Evolutionary conservation across 2,113 vertebrate species (phyloP).

Genomic region (Glaucidium brasilianum): DNA sequence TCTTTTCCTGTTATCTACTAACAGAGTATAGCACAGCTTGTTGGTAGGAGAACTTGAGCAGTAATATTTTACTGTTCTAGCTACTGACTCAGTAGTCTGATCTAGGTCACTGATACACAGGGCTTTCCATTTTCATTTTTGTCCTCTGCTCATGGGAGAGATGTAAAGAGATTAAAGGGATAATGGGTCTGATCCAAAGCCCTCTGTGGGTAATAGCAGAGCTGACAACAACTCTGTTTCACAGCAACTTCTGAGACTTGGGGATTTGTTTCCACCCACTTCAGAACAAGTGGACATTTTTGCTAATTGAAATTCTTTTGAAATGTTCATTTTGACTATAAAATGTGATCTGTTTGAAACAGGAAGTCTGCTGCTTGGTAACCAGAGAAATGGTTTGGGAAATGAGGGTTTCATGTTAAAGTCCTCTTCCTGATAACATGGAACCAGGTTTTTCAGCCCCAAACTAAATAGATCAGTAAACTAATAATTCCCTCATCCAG

Average conservation of each 20-base stretch:
- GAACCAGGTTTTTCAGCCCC: background rate
- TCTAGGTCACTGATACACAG: slow-evolving; percentile 26
- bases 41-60: background rate
- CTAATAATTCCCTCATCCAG: background rate
- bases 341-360: background rate
- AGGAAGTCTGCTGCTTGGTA: background rate
- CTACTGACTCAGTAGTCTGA: background rate
- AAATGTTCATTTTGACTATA: background rate
- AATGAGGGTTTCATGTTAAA: background rate
- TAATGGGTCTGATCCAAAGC: slow-evolving; percentile 32
- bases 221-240: slow-evolving; percentile 12
- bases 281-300: background rate
- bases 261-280: slow-evolving; percentile 39
- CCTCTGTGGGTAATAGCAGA: slow-evolving; percentile 29
- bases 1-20: background rate
- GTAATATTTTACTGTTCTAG: background rate
- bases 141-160: slow-evolving; percentile 14
- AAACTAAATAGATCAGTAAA: background rate
- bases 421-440: background rate
- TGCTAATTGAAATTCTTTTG: slow-evolving; percentile 43
- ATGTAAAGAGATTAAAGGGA: slow-evolving; percentile 41
- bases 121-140: slow-evolving; percentile 14
- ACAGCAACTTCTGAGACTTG: slow-evolving; percentile 5
- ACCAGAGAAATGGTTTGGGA: background rate
- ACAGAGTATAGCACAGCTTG: background rate